Percentiles rank a stretch among this genome's conserved stretches.
Evolutionary conservation across 1,140 invertebrate species (phyloP).

Genomic region (Amyelois transitella): DNA sequence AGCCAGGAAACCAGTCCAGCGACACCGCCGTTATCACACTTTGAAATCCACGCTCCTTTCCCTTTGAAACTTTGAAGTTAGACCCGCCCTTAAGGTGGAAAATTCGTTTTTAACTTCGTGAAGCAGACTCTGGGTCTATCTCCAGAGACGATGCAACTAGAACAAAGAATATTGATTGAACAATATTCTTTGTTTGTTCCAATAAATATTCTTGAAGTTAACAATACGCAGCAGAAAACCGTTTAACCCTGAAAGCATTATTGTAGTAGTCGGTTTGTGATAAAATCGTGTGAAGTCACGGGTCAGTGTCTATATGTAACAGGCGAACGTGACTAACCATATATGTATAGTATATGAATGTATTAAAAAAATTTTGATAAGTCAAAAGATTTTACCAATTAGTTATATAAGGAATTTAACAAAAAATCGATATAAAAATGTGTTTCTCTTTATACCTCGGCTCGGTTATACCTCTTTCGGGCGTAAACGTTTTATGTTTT

Average conservation of each 20-base stretch:
- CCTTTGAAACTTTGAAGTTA: not conserved
- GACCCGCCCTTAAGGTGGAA: not conserved
- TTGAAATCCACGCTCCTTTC: not conserved
- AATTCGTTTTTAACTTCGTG: not conserved
- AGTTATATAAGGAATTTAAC: not conserved
- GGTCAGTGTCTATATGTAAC: too few relatives aligned
- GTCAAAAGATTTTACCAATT: too few relatives aligned
- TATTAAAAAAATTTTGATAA: too few relatives aligned
- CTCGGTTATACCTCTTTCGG: not conserved
- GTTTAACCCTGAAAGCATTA: too few relatives aligned
- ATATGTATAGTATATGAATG: too few relatives aligned
- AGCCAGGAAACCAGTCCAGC: conserved; percentile 13
- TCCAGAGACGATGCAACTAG: not conserved
- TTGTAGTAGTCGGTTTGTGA: too few relatives aligned
- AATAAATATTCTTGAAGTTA: too few relatives aligned
- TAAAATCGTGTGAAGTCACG: too few relatives aligned
- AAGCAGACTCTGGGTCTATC: not conserved
- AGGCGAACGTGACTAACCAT: too few relatives aligned
- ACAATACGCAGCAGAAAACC: too few relatives aligned
- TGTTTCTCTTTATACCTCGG: not conserved
- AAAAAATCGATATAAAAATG: not conserved
- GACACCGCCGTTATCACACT: conserved; percentile 9
- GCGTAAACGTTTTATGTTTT: not conserved
- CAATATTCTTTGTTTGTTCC: too few relatives aligned
- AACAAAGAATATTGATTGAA: not conserved